Evolutionary conservation across 2,888 invertebrate species (phyloP), one percentile per base, ranked within the genome.

Genomic region (Magallana nippona): DNA sequence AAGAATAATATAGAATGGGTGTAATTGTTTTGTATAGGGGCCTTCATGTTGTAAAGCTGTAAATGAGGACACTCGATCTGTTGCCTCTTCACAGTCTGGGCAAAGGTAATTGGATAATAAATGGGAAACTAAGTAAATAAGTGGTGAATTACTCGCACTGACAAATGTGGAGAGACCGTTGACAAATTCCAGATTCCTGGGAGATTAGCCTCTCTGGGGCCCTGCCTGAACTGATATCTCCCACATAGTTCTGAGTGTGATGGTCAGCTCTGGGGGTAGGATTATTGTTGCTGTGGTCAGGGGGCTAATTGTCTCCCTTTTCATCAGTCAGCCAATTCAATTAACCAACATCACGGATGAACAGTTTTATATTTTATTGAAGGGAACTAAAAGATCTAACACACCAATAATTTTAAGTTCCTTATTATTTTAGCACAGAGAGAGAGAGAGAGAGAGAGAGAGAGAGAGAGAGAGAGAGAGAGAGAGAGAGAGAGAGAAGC

Each of bases 61-160:
- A 44, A 44, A 44, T 44, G 44, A 44, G 44, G 44, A 44, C 44
- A 44, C 44, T 44, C 44, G 44, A 44, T 44, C 32, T 71, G 71
- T 32, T 71, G 22, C 22, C 71, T 71, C 32, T 71, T 22, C 27
- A 71, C 71, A 71, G 71, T 71, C 71, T 71, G 27, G 71, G 71
- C 71, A 71, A 15, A 15, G 32, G 71, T 71, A 71, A 71, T 27
- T 71, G 71, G 71, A 71, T 71, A 71, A 71, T 27, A 27, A 32
- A 71, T 71, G 71, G 11, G 19, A 71, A 71, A 71, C 71, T 71
- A 71, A 71, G 71, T 71, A 32, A 71, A 27, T 71, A 71, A 71
- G 71, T 71, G 71, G 71, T 22, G 15, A 71, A 71, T 71, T 71
- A 71, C 71, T 32, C 2, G 22, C 71, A 22, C 71, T 71, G 71